A percentile compares a stretch with the other conserved stretches of the same genome.
These are phyloP conservation scores for Penaeus chinensis DNA, from an alignment of 1,140 invertebrate genomes.

Conservation along the genomic window DNA sequence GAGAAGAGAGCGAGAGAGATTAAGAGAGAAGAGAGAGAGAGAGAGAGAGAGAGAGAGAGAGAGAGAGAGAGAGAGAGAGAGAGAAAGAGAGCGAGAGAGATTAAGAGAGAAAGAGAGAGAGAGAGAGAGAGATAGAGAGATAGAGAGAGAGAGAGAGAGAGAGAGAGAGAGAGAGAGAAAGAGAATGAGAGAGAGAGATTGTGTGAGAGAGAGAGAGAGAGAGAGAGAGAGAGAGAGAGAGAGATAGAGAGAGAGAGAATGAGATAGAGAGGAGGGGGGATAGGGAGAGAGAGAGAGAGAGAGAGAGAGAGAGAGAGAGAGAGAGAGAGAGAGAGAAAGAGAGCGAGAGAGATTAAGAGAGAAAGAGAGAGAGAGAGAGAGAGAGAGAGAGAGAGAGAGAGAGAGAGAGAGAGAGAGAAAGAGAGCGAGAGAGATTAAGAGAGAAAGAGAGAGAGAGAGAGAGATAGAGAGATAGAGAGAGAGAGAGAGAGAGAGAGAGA, in stretches of 20 bases:
- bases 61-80: conserved; percentile 22
- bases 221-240: conserved; percentile 25
- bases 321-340: not conserved
- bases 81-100: conserved; percentile 17
- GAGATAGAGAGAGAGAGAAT: not conserved
- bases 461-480: too few relatives aligned
- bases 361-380: not conserved
- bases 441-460: not conserved
- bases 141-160: not conserved
- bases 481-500: too few relatives aligned
- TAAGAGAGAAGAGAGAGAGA: too few relatives aligned
- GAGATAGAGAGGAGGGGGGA: not conserved
- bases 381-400: conserved; percentile 26
- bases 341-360: too few relatives aligned
- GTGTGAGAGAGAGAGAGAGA: conserved; percentile 18
- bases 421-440: conserved; percentile 6
- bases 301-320: not conserved
- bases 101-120: conserved; percentile 22
- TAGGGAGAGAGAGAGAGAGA: not conserved
- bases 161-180: too few relatives aligned
- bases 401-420: conserved; percentile 21
- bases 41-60: too few relatives aligned
- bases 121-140: not conserved
- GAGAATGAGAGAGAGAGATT: too few relatives aligned
- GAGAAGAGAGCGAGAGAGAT: not conserved